phyloP scores from a whole-genome alignment of 2,113 vertebrate species.

The Scolopax mira region DNA sequence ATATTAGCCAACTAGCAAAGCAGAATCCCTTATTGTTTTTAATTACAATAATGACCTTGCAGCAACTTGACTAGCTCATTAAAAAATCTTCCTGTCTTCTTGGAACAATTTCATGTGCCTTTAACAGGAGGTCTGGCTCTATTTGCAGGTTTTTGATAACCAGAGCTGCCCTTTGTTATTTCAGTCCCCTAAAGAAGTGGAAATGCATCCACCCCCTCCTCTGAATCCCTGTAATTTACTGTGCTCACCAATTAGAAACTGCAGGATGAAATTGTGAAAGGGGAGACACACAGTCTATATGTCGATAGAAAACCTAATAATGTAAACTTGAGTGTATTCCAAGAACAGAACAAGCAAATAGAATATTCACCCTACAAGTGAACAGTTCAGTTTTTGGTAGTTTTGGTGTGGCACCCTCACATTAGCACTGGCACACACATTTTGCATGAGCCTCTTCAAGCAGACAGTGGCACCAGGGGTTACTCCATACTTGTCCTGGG shows the following conservation, averaged over 20 bases:
- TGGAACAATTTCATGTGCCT: neutral
- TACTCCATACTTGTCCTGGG: neutral
- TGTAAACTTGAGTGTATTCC: neutral
- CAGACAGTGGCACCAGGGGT: neutral
- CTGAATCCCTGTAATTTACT: neutral
- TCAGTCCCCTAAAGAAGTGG: neutral
- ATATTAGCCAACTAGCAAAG: neutral
- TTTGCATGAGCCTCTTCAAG: neutral
- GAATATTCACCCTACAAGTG: neutral
- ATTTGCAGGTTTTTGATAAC: neutral
- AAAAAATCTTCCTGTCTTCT: neutral
- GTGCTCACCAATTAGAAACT: neutral
- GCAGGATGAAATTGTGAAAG: neutral
- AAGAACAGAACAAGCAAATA: neutral
- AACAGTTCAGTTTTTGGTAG: neutral
- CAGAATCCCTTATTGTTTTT: neutral
- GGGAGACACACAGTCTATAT: neutral
- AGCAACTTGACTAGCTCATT: neutral
- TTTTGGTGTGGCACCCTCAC: neutral
- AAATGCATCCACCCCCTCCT: neutral
- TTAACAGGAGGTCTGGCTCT: neutral
- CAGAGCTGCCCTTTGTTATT: neutral
- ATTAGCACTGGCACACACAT: neutral
- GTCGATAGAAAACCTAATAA: neutral
- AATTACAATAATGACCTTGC: neutral